Evolutionary conservation across 2,797 vertebrate genomes (phyloP).

Genomic region (Microchirus variegatus): DNA sequence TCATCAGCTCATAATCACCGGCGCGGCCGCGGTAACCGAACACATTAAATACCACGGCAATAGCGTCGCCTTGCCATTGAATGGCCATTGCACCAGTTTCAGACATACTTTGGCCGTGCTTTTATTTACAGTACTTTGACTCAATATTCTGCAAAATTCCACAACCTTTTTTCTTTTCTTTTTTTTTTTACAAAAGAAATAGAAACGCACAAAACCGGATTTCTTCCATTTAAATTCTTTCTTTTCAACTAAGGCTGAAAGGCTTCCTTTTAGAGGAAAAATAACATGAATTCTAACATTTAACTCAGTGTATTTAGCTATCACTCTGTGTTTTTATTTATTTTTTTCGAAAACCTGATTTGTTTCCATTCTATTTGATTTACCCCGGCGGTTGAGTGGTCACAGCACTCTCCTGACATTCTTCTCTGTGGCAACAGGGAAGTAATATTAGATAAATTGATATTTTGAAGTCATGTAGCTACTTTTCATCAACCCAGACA

Average conservation of each 20-base stretch:
- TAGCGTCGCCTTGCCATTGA: too few species aligned
- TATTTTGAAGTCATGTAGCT: conserved; percentile 14
- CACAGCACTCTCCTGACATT: conserved; percentile 11
- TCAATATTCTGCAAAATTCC: too few species aligned
- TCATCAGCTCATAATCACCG: too few species aligned
- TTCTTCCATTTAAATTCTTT: background rate
- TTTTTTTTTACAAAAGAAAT: background rate
- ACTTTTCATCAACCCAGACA: conserved; percentile 10
- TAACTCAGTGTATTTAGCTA: background rate
- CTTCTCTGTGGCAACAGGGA: conserved; percentile 7
- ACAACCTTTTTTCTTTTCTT: too few species aligned
- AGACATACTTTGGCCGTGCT: too few species aligned
- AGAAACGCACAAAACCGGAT: too few species aligned
- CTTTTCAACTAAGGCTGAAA: background rate
- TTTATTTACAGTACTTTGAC: too few species aligned
- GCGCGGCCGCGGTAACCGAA: too few species aligned
- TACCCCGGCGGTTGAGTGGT: conserved; percentile 7
- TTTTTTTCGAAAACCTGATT: background rate
- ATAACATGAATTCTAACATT: background rate
- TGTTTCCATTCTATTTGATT: conserved; percentile 9
- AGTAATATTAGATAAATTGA: conserved; percentile 18
- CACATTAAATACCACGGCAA: too few species aligned
- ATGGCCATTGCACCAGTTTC: too few species aligned
- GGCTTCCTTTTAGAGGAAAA: background rate
- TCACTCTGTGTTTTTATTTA: too few species aligned